Percentiles rank a stretch among this genome's conserved stretches.
Conservation (phyloP, 2,888 invertebrate species). For the Drymonia ruficornis region DNA sequence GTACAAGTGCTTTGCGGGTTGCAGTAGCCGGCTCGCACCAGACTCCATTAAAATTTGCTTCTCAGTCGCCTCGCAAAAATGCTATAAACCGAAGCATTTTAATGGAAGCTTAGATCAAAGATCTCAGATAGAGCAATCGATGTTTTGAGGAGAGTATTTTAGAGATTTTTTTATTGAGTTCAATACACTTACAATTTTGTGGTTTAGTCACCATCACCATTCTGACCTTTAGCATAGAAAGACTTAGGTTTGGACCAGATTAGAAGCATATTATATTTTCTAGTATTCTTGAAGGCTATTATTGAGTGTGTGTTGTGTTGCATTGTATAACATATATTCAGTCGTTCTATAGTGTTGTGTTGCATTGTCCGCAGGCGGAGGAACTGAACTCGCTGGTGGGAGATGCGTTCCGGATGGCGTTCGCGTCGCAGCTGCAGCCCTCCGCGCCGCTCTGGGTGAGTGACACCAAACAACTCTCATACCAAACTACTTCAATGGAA, state of each 20-base stretch:
- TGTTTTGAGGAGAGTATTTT: too few species aligned
- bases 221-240: too few species aligned
- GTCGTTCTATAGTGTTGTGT: too few species aligned
- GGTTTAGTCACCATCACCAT: too few species aligned
- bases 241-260: too few species aligned
- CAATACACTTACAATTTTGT: too few species aligned
- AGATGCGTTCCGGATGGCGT: slow-evolving; percentile 96
- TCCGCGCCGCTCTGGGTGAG: slow-evolving; percentile 89
- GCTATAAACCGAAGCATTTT: slow-evolving; percentile 7
- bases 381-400: slow-evolving; percentile 94
- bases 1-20: slow-evolving; percentile 4
- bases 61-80: slow-evolving; percentile 25
- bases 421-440: slow-evolving; percentile 93
- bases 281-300: too few species aligned
- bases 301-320: background rate
- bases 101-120: too few species aligned
- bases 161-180: too few species aligned
- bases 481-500: background rate
- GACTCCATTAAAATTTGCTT: slow-evolving; percentile 38
- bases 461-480: slow-evolving; percentile 20
- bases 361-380: slow-evolving; percentile 88
- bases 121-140: too few species aligned
- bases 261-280: too few species aligned
- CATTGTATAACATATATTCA: too few species aligned
- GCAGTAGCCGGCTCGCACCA: slow-evolving; percentile 13